These are phyloP conservation scores for Harpalus rubripes DNA, from an alignment of 2,888 invertebrate species.

Conservation along the genomic window DNA sequence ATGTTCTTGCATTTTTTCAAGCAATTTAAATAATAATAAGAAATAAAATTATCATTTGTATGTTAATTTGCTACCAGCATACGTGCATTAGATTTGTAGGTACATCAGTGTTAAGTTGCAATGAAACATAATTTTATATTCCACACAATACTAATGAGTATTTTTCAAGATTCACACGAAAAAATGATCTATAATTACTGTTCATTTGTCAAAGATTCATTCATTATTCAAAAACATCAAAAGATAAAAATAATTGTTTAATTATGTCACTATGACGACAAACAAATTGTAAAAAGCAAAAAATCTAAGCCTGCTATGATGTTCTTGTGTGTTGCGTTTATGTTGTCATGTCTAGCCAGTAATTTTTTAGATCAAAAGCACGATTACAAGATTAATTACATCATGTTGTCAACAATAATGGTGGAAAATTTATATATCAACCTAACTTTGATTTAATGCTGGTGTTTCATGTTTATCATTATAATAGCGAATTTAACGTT, in stretches of 20 bases:
- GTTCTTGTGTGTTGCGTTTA: conserved; percentile 2
- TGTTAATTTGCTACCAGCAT: conserved; percentile 34
- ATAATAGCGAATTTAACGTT: not conserved
- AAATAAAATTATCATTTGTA: conserved; percentile 51
- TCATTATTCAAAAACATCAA: conserved; percentile 37
- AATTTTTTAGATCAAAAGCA: conserved; percentile 42
- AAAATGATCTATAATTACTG: conserved; percentile 27
- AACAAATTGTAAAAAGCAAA: conserved; percentile 12
- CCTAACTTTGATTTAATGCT: conserved; percentile 18
- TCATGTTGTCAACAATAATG: conserved; percentile 37
- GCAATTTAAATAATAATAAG: conserved; percentile 49
- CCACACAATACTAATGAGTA: conserved; percentile 36
- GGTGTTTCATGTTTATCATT: conserved; percentile 3
- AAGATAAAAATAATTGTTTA: conserved; percentile 43
- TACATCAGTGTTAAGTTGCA: conserved; percentile 45
- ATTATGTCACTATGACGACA: conserved; percentile 26
- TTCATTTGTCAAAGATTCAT: conserved; percentile 31
- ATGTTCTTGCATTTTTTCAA: conserved; percentile 54
- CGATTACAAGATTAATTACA: conserved; percentile 40
- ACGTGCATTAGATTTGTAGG: conserved; percentile 33
- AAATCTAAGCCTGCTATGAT: not conserved
- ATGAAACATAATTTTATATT: conserved; percentile 52
- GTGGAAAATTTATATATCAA: not conserved
- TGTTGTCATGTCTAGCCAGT: conserved; percentile 16
- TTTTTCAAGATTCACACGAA: conserved; percentile 42